phyloP scores from a whole-genome alignment of 2,113 vertebrate species.

The Myiozetetes cayanensis region DNA sequence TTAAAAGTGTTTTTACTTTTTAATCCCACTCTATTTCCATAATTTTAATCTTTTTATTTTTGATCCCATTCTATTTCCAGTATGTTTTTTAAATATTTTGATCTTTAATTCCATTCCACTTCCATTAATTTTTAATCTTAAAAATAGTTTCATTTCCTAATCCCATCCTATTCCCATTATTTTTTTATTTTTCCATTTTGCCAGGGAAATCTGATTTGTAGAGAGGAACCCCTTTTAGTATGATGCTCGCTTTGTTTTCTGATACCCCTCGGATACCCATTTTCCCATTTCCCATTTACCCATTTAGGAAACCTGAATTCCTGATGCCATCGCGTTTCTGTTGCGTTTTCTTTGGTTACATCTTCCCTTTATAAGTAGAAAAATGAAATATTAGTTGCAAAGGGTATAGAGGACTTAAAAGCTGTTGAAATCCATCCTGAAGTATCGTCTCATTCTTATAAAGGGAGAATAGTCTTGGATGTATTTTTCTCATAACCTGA shows the following conservation, averaged over 20 bases:
- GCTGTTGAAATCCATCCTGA: neutral
- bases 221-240: neutral
- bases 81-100: neutral
- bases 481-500: neutral
- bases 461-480: neutral
- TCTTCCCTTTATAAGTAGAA: neutral
- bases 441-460: neutral
- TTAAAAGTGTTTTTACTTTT: neutral
- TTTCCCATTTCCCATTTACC: neutral
- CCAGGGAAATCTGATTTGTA: neutral
- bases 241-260: neutral
- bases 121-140: neutral
- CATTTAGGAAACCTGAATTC: neutral
- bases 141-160: neutral
- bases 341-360: neutral
- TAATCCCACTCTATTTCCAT: neutral
- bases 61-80: neutral
- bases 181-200: neutral
- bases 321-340: neutral
- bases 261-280: neutral
- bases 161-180: neutral
- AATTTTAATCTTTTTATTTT: neutral
- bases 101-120: neutral
- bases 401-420: neutral
- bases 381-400: neutral